Percentiles rank a stretch among this genome's conserved stretches.
Conservation (phyloP, 2,888 invertebrate genomes). For the Drosophila colorata region DNA sequence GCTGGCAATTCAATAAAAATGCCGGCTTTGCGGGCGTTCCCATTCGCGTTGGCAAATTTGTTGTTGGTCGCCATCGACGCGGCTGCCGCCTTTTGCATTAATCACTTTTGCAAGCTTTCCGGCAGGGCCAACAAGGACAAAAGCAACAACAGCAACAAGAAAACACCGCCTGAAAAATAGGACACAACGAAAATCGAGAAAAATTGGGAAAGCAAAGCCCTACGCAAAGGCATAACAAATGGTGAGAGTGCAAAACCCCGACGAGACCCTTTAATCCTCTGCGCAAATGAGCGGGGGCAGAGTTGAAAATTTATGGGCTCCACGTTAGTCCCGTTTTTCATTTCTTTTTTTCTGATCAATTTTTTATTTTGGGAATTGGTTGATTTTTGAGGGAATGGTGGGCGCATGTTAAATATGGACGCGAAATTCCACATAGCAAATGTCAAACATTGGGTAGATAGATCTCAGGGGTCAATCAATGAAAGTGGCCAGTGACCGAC, state of each 20-base stretch:
- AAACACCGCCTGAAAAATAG: slow-evolving; percentile 19
- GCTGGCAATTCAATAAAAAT: slow-evolving; percentile 77
- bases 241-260: slow-evolving; percentile 69
- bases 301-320: slow-evolving; percentile 70
- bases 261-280: slow-evolving; percentile 78
- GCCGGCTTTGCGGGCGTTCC: slow-evolving; percentile 61
- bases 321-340: slow-evolving; percentile 15
- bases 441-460: slow-evolving; percentile 43
- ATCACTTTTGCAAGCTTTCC: slow-evolving; percentile 78
- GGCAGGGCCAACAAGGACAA: slow-evolving; percentile 32
- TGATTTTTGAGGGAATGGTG: slow-evolving; percentile 27
- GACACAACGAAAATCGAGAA: slow-evolving; percentile 33
- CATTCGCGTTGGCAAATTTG: slow-evolving; percentile 73
- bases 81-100: slow-evolving; percentile 73
- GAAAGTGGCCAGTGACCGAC: slow-evolving; percentile 30
- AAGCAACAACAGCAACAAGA: slow-evolving; percentile 8
- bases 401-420: slow-evolving; percentile 50
- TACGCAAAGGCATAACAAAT: slow-evolving; percentile 68
- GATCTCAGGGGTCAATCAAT: slow-evolving; percentile 54
- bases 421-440: slow-evolving; percentile 40
- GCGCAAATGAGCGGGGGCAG: slow-evolving; percentile 70
- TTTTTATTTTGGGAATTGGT: slow-evolving; percentile 18
- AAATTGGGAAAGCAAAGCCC: slow-evolving; percentile 64
- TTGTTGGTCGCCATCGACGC: slow-evolving; percentile 55
- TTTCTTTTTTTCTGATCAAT: slow-evolving; percentile 7